A percentile compares a stretch with the other conserved stretches of the same genome.
phyloP scores from a whole-genome alignment of 2,797 vertebrate species.

The Antrozous pallidus region DNA sequence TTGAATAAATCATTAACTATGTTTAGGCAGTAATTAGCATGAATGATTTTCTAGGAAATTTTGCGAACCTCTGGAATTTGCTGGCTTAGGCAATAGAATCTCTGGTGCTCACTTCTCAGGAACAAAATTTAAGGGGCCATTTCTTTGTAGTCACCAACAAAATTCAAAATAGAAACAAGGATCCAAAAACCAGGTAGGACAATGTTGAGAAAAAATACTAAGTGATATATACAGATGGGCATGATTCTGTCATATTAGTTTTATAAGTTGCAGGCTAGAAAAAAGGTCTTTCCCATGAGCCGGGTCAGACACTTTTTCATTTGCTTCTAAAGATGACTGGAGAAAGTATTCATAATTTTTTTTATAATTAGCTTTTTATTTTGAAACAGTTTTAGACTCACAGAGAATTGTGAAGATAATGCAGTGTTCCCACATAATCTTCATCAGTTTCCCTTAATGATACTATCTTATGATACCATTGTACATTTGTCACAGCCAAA shows the following conservation, averaged over 20 bases:
- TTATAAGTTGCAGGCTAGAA: not conserved
- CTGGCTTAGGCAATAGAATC: not conserved
- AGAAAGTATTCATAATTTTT: not conserved
- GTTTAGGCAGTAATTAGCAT: not conserved
- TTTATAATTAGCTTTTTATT: not conserved
- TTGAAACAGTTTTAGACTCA: conserved; percentile 3
- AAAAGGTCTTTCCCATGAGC: not conserved
- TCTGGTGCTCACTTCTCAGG: not conserved
- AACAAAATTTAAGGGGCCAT: not conserved
- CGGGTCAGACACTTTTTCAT: not conserved
- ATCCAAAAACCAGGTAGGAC: not conserved
- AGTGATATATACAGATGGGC: not conserved
- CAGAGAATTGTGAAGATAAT: not conserved
- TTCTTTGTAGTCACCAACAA: not conserved
- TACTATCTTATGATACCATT: not conserved
- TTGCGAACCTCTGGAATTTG: conserved; percentile 9
- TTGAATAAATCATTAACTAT: not conserved
- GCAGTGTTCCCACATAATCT: not conserved
- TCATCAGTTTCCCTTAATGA: not conserved
- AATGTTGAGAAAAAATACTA: not conserved
- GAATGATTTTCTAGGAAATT: conserved; percentile 23
- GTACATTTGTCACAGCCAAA: not conserved
- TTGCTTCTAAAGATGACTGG: conserved; percentile 13
- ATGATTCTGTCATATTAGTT: not conserved
- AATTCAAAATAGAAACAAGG: not conserved